Conservation (phyloP, 2,797 vertebrate genomes). For the Labeo calbasu region DNA sequence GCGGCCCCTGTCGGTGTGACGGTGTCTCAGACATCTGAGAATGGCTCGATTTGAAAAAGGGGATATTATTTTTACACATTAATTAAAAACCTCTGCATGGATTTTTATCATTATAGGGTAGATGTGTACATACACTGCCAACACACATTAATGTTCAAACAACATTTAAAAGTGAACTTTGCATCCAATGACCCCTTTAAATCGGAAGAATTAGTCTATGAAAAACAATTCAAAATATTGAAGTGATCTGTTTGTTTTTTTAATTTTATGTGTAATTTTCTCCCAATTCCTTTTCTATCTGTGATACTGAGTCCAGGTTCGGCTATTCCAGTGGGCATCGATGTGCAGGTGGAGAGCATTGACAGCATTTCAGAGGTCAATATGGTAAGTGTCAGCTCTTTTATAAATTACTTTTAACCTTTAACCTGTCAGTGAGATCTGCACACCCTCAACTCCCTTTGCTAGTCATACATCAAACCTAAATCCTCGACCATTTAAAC, state of each 20-base stretch:
- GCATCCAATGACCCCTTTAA: too few species aligned
- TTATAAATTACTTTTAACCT: constrained; percentile 30
- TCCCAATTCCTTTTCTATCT: constrained; percentile 1
- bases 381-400: constrained; percentile 80
- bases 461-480: constrained; percentile 1
- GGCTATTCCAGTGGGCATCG: constrained; percentile 88
- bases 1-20: too few species aligned
- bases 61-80: too few species aligned
- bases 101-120: too few species aligned
- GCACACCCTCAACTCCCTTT: neutral
- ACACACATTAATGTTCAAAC: too few species aligned
- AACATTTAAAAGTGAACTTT: too few species aligned
- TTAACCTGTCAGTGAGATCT: neutral
- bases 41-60: too few species aligned
- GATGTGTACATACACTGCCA: too few species aligned
- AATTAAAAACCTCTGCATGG: too few species aligned
- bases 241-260: neutral
- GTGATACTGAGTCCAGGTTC: constrained; percentile 74
- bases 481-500: constrained; percentile 25
- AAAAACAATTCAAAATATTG: neutral
- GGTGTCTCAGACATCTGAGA: too few species aligned
- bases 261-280: neutral
- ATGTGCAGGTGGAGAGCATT: constrained; percentile 92
- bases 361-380: constrained; percentile 95
- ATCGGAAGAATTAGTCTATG: neutral